Conservation (phyloP, 2,888 invertebrate genomes). For the Boloria euphrosyne region DNA sequence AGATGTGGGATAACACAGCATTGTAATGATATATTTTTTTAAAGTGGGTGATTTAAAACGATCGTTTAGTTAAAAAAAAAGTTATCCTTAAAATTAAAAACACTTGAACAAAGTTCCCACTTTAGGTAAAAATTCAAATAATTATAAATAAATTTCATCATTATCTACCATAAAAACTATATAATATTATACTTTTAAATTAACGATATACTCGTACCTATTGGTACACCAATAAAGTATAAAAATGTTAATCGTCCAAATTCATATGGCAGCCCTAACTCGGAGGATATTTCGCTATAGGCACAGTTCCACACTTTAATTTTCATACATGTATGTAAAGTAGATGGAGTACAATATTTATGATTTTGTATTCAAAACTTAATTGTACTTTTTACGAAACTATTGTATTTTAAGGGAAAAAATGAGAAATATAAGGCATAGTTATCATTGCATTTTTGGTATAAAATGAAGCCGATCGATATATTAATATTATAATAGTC, state of each 20-base stretch:
- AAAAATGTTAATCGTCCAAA: not conserved
- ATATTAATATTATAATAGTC: too few relatives aligned
- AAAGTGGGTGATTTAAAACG: too few relatives aligned
- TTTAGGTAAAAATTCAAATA: too few relatives aligned
- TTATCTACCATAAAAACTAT: too few relatives aligned
- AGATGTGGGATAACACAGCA: not conserved
- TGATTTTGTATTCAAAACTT: slow-evolving; percentile 17
- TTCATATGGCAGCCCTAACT: slow-evolving; percentile 46
- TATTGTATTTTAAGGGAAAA: not conserved
- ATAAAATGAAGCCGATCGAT: too few relatives aligned
- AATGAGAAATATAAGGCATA: not conserved
- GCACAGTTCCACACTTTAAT: slow-evolving; percentile 36
- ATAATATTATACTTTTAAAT: not conserved
- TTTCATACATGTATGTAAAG: slow-evolving; percentile 39
- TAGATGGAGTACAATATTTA: slow-evolving; percentile 3
- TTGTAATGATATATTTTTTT: not conserved
- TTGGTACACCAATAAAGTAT: not conserved
- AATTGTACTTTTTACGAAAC: slow-evolving; percentile 14
- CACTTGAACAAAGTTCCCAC: too few relatives aligned
- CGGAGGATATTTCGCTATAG: slow-evolving; percentile 44
- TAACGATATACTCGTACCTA: too few relatives aligned
- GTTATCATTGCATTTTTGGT: too few relatives aligned
- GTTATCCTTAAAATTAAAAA: too few relatives aligned
- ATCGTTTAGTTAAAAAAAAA: too few relatives aligned
- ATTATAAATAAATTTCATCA: too few relatives aligned